Base-by-base conservation (phyloP, 1,140 invertebrate genomes). In the Drosophila mojavensis region DNA sequence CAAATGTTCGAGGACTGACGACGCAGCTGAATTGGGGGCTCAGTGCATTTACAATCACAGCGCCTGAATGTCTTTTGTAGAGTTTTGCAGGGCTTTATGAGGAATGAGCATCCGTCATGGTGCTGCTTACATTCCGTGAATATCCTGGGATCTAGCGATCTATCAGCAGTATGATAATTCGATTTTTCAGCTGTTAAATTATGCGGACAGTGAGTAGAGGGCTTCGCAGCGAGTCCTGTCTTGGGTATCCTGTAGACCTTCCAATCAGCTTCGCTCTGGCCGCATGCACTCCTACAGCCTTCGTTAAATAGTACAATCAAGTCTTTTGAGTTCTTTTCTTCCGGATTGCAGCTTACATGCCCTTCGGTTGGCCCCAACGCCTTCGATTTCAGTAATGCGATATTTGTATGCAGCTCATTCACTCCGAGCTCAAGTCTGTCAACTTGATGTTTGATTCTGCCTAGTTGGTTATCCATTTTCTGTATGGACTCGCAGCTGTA, bases 1-100 rank as follows among this genome's bases (percentile, higher is more conserved):
- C 81, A 84, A 5, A 62, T 15, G 24, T 64, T 66, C 15, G 75
- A 69, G 4, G 5, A 15, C 20, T 56, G 60, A 1, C 20, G n/a
- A 1, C 0, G n/a, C 4, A 39, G 11, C 11, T 43, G 36, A 26
- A 13, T 26, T 24, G 10, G 9, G 11, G 36, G 4, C 4, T 39
- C 36, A 4, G 10, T 4, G 4, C 1, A 4, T 39, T 11, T 3
- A 13, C 10, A 39, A 1, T 3, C 3, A 7, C 36, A 39, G 11
- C 11, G 1, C 11, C 4, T 39, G 3, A 0, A 11, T 3, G 10
- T 10, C 33, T 33, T 33, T 10, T 9, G 6, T 33, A 9, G 33
- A 33, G 33, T 10, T 9, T 33, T 33, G 6, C 2, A 9, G 3
- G 36, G 36, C 36, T 13, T 39, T 39, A 30, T 17, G 11, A 33